Conservation (phyloP, 2,113 vertebrate genomes). For the Opisthocomus hoazin region DNA sequence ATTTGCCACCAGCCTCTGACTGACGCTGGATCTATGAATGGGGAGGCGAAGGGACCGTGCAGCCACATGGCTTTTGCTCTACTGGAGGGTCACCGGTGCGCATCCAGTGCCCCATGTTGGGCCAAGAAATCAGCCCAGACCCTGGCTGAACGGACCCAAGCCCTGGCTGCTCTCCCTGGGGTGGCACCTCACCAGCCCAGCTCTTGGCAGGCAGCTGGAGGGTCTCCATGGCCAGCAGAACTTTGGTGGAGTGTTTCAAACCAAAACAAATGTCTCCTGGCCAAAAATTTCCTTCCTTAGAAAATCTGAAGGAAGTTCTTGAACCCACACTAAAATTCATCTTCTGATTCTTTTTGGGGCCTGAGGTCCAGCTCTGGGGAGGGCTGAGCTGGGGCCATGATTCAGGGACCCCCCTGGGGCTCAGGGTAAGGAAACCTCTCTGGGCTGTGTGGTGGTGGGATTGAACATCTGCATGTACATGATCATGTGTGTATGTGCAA, state of each 20-base stretch:
- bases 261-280: not conserved
- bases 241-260: not conserved
- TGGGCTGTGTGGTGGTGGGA: not conserved
- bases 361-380: not conserved
- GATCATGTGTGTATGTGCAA: rapidly evolving
- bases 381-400: not conserved
- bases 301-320: not conserved
- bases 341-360: not conserved
- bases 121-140: not conserved
- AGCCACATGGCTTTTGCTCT: rapidly evolving
- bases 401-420: not conserved
- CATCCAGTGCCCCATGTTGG: not conserved
- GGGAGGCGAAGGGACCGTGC: not conserved
- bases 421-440: not conserved
- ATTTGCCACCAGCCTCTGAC: not conserved
- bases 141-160: not conserved
- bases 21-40: not conserved
- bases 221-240: not conserved
- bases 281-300: not conserved
- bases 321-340: not conserved
- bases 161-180: not conserved
- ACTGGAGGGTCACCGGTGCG: not conserved
- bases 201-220: not conserved
- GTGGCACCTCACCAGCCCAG: not conserved
- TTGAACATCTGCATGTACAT: rapidly evolving